Evolutionary conservation across 37 sponge, comb jelly and placozoan species (phyloP).

Genomic region (Aphrocallistes beatrix): DNA sequence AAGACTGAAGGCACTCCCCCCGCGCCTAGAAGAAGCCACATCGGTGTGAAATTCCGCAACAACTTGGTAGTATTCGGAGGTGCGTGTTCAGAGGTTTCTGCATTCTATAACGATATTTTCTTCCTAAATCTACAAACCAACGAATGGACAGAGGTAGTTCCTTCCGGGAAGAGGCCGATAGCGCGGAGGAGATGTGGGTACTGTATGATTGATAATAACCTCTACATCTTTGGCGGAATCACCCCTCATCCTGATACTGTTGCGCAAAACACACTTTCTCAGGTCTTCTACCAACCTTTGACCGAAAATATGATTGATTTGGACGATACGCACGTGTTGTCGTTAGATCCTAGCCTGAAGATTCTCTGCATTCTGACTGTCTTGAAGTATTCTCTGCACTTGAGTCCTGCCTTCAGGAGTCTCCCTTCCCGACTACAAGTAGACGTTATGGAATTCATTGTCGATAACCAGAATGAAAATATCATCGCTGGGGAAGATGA

Average conservation of each 20-base stretch:
- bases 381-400: neutral
- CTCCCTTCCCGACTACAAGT: neutral
- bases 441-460: neutral
- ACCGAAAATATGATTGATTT: neutral
- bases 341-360: neutral
- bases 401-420: neutral
- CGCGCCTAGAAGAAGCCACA: neutral
- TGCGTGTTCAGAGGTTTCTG: neutral
- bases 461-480: neutral
- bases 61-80: neutral
- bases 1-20: neutral
- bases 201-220: neutral
- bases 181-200: neutral
- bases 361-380: neutral
- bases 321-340: neutral
- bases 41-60: neutral
- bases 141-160: neutral
- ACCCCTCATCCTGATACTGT: neutral
- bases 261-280: neutral
- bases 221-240: neutral
- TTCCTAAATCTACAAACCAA: neutral
- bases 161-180: neutral
- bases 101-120: neutral
- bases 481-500: neutral
- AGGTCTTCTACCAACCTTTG: neutral